Percentiles rank a stretch among this genome's conserved stretches.
Conservation (phyloP, 1,140 invertebrate species). For the Protaetia brevitarsis region DNA sequence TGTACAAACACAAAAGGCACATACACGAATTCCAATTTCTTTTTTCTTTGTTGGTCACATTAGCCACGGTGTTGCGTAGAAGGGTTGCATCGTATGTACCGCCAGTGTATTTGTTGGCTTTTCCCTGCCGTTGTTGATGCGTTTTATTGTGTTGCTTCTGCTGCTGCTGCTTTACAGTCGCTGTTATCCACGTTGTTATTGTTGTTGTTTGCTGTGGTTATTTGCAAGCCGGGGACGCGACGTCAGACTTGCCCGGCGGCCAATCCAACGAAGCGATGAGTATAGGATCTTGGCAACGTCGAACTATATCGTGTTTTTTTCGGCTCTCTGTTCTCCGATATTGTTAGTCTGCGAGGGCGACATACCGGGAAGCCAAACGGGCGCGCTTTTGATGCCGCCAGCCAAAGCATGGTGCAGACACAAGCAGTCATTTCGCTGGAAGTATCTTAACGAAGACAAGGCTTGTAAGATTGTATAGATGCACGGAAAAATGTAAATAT, state of each 20-base stretch:
- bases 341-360: conserved; percentile 16
- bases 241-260: conserved; percentile 24
- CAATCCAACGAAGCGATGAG: conserved; percentile 29
- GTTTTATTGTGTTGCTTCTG: not conserved
- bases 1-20: not conserved
- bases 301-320: conserved; percentile 25
- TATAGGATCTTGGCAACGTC: conserved; percentile 29
- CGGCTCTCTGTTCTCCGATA: conserved; percentile 18
- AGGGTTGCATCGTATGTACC: not conserved
- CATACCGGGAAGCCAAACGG: not conserved
- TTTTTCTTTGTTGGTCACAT: conserved; percentile 5
- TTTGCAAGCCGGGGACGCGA: not conserved
- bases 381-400: conserved; percentile 9
- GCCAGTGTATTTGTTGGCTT: not conserved
- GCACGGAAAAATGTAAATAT: no score
- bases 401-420: not conserved
- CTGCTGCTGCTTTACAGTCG: not conserved
- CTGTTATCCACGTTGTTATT: not conserved
- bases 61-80: conserved; percentile 4
- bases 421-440: not conserved
- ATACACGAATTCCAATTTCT: not conserved
- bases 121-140: not conserved
- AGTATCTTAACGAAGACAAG: not conserved
- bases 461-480: not conserved
- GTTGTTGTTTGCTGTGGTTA: not conserved